Conservation (phyloP, 2,797 vertebrate species). For the Sparus aurata region DNA sequence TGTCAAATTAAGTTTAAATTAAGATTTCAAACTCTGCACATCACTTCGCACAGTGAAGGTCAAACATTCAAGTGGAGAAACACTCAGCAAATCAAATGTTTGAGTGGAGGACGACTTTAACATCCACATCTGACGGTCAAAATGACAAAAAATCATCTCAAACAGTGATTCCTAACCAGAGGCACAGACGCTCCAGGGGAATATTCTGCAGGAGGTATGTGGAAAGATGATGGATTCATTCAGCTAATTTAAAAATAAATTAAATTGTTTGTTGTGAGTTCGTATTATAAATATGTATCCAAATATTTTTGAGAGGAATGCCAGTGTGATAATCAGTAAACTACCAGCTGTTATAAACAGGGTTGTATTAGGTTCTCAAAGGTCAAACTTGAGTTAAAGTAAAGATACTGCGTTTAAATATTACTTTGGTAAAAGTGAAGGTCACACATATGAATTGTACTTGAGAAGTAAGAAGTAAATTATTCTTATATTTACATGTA, state of each 20-base stretch:
- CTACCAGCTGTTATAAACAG: too few relatives aligned
- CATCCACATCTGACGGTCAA: not conserved
- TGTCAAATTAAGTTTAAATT: too few relatives aligned
- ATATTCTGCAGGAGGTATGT: not conserved
- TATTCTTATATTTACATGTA: too few relatives aligned
- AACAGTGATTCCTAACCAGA: not conserved
- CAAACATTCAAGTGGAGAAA: not conserved
- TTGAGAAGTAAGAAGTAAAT: too few relatives aligned
- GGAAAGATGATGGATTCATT: not conserved
- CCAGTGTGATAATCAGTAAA: not conserved
- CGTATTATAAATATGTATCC: not conserved
- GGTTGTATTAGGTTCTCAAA: too few relatives aligned
- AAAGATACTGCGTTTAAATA: too few relatives aligned
- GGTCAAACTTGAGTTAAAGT: too few relatives aligned
- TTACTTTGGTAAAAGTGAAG: too few relatives aligned
- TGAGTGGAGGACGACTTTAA: not conserved
- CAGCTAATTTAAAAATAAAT: not conserved
- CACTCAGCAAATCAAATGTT: not conserved
- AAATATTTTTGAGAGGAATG: not conserved
- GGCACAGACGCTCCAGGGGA: rapidly evolving
- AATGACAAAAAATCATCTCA: not conserved
- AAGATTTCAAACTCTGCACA: not conserved
- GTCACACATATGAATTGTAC: too few relatives aligned
- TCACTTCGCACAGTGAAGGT: not conserved
- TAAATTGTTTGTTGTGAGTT: not conserved